These are phyloP conservation scores for Orgyia antiqua DNA, from an alignment of 2,888 invertebrate species.

Conservation along the genomic window DNA sequence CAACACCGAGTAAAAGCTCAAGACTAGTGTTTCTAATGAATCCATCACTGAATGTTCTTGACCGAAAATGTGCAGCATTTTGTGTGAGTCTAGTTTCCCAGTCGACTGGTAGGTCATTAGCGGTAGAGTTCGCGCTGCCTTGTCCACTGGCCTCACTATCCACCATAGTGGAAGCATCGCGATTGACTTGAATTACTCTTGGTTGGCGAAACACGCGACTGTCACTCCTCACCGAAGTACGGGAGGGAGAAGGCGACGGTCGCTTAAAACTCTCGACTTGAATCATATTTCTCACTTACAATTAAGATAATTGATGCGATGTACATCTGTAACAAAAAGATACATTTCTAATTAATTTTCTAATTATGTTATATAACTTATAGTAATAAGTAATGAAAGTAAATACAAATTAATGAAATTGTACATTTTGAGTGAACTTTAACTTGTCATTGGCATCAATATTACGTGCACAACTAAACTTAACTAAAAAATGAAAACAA, in stretches of 20 bases:
- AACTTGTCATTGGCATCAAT: too few species aligned
- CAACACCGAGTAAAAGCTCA: constrained; percentile 69
- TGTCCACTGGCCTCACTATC: constrained; percentile 49
- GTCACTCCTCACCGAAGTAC: constrained; percentile 67
- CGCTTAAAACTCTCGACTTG: constrained; percentile 66
- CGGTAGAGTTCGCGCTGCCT: constrained; percentile 23
- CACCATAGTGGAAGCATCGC: constrained; percentile 73
- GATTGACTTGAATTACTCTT: constrained; percentile 70
- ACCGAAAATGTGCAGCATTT: constrained; percentile 60
- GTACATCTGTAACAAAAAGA: constrained; percentile 16
- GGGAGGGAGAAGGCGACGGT: constrained; percentile 70
- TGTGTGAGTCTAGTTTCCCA: constrained; percentile 49
- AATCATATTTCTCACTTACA: constrained; percentile 45
- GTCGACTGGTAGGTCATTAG: constrained; percentile 28
- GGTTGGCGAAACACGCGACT: constrained; percentile 65
- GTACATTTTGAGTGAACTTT: too few species aligned
- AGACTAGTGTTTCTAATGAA: constrained; percentile 72
- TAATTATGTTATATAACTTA: too few species aligned
- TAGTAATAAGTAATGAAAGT: too few species aligned
- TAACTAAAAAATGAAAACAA: too few species aligned
- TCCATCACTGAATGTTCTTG: constrained; percentile 72
- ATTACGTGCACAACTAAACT: too few species aligned
- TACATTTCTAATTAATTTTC: too few species aligned
- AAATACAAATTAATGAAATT: too few species aligned
- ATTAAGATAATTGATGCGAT: constrained; percentile 14